phyloP scores from a whole-genome alignment of 2,113 vertebrate genomes.

The Nesogale talazaci region DNA sequence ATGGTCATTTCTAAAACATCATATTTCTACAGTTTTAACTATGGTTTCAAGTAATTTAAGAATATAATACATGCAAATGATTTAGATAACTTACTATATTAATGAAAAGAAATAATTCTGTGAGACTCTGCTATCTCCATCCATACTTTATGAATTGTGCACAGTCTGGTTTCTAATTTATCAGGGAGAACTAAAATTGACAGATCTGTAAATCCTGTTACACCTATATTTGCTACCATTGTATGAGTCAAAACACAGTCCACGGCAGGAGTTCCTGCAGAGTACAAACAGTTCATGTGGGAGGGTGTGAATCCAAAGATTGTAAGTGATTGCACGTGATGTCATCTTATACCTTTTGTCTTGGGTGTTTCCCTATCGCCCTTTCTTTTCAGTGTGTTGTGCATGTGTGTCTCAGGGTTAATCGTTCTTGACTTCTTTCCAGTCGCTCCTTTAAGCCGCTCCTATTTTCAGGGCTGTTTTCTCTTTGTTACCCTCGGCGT shows the following conservation, averaged over 20 bases:
- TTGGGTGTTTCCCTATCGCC: no score
- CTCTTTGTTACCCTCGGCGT: no score
- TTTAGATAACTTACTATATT: no score
- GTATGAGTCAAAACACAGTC: background rate
- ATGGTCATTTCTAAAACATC: background rate
- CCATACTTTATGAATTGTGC: background rate
- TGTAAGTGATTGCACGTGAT: no score
- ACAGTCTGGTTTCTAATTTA: background rate
- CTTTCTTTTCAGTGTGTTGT: no score
- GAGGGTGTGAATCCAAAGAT: background rate
- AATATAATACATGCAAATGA: background rate
- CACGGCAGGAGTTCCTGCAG: background rate
- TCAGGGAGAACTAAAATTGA: constrained; percentile 38
- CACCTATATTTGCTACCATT: no score
- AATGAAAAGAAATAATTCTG: background rate
- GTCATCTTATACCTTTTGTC: no score
- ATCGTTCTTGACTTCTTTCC: no score
- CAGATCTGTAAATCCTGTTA: constrained; percentile 1
- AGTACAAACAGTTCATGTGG: background rate
- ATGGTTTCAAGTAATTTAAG: constrained; percentile 25
- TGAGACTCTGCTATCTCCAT: background rate
- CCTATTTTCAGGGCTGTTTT: no score
- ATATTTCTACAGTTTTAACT: background rate
- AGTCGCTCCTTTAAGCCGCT: no score
- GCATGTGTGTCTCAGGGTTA: no score